Evolutionary conservation across 2,113 vertebrate species (phyloP).

Genomic region (Suricata suricatta): DNA sequence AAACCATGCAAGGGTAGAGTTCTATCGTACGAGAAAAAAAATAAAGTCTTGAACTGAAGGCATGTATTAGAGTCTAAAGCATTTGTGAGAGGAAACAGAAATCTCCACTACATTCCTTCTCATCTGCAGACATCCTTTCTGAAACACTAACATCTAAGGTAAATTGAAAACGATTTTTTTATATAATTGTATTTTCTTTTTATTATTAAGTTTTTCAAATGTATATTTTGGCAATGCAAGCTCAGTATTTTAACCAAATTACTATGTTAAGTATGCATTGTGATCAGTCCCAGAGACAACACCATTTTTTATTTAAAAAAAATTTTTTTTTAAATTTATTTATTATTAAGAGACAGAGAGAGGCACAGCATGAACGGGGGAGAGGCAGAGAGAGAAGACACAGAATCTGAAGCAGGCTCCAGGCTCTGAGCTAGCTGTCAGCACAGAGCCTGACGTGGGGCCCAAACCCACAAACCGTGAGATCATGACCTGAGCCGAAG

Average conservation of each 20-base stretch:
- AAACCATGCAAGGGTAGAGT: background rate
- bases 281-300: background rate
- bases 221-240: background rate
- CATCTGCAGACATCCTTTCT: background rate
- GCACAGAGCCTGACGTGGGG: too few species aligned
- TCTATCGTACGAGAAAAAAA: background rate
- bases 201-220: background rate
- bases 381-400: too few species aligned
- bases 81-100: background rate
- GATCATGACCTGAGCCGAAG: too few species aligned
- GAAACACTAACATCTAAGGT: background rate
- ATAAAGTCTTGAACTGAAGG: background rate
- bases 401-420: too few species aligned
- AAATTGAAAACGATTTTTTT: conserved; percentile 26
- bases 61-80: background rate
- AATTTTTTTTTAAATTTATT: too few species aligned
- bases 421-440: too few species aligned
- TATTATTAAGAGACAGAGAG: too few species aligned
- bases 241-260: background rate
- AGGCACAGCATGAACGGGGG: too few species aligned
- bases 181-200: background rate
- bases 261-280: background rate
- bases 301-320: background rate
- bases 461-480: too few species aligned
- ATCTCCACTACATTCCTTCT: background rate